Percentiles rank a stretch among this genome's conserved stretches.
Evolutionary conservation across 2,113 vertebrate species (phyloP).

Genomic region (Meleagris gallopavo): DNA sequence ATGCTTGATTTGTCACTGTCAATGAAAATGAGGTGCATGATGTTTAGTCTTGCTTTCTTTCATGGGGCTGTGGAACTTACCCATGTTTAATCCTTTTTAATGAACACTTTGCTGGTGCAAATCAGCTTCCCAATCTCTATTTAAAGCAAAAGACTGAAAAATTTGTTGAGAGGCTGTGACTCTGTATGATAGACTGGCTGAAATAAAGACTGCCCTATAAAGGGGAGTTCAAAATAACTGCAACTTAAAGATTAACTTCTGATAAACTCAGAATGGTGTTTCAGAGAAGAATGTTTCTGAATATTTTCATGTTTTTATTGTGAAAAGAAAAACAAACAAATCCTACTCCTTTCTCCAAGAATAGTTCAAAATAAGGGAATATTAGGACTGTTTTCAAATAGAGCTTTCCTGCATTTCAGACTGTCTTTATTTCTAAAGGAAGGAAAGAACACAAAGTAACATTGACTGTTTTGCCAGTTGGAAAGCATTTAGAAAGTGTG

Average conservation of each 20-base stretch:
- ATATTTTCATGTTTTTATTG: not conserved
- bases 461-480: conserved; percentile 25
- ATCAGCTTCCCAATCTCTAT: not conserved
- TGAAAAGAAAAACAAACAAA: not conserved
- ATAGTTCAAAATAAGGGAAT: not conserved
- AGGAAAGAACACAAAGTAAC: conserved; percentile 44
- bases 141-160: not conserved
- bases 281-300: not conserved
- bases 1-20: not conserved
- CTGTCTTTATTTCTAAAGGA: not conserved
- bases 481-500: conserved; percentile 43
- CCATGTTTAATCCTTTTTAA: conserved; percentile 4
- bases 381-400: not conserved
- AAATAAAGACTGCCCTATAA: not conserved
- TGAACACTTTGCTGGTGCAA: conserved; percentile 30
- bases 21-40: not conserved
- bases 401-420: conserved; percentile 18
- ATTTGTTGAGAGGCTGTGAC: not conserved
- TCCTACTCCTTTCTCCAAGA: not conserved
- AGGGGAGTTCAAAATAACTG: not conserved
- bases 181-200: not conserved
- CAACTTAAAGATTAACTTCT: not conserved
- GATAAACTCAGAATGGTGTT: not conserved
- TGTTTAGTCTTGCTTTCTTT: not conserved
- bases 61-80: not conserved